Evolutionary conservation across 1,140 invertebrate genomes (phyloP).

Genomic region (Diploscapter pachys): DNA sequence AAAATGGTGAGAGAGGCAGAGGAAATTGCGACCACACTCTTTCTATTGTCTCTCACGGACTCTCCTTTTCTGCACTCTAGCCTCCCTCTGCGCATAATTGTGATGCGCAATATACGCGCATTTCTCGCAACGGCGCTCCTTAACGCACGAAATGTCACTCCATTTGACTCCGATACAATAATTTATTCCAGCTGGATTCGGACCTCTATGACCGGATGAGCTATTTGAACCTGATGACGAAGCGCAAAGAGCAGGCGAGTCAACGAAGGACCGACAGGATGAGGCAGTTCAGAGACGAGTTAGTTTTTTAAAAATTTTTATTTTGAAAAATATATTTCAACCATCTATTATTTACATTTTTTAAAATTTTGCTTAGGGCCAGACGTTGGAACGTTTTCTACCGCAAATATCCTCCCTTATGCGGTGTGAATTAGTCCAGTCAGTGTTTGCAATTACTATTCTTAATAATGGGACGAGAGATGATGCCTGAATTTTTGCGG

Average conservation of each 20-base stretch:
- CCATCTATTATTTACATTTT: not conserved
- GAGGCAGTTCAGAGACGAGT: slow-evolving; percentile 40
- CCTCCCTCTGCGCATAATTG: too few relatives aligned
- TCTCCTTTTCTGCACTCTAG: too few relatives aligned
- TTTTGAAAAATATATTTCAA: slow-evolving; percentile 12
- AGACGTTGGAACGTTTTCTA: not conserved
- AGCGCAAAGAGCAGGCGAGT: slow-evolving; percentile 32
- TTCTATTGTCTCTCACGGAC: too few relatives aligned
- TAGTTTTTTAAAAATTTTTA: slow-evolving; percentile 16
- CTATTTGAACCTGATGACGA: slow-evolving; percentile 45
- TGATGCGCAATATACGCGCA: too few relatives aligned
- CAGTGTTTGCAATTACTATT: not conserved
- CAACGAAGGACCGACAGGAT: slow-evolving; percentile 31
- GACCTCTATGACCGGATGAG: slow-evolving; percentile 51
- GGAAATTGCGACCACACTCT: too few relatives aligned
- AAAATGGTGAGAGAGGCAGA: too few relatives aligned
- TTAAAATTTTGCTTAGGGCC: not conserved
- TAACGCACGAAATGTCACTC: too few relatives aligned
- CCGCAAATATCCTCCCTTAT: not conserved
- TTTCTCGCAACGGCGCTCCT: too few relatives aligned
- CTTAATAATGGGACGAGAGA: not conserved
- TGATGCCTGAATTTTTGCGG: not conserved
- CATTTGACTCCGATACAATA: not conserved
- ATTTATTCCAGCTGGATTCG: slow-evolving; percentile 32
- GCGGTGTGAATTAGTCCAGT: not conserved